Evolutionary conservation across 2,888 invertebrate genomes (phyloP).

Genomic region (Trilocha varians): DNA sequence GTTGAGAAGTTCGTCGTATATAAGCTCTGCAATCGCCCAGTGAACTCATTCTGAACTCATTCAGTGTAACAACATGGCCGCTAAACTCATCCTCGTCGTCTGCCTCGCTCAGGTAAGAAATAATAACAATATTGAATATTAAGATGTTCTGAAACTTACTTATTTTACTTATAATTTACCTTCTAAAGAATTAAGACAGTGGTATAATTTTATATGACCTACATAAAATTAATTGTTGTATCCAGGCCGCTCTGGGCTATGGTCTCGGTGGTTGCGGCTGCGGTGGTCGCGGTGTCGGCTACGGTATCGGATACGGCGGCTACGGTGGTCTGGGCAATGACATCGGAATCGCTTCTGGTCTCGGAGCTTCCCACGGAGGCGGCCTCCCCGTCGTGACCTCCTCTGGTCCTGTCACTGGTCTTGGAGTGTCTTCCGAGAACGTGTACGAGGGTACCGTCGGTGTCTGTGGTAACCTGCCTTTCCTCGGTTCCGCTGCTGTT

Average conservation of each 20-base stretch:
- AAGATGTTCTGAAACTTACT: background rate
- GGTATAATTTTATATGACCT: background rate
- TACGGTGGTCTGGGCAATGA: slow-evolving; percentile 6
- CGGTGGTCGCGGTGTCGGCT: slow-evolving; percentile 1
- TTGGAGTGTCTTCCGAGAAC: slow-evolving; percentile 13
- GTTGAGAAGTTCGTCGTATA: background rate
- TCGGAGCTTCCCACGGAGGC: slow-evolving; percentile 10
- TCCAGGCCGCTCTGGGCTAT: background rate
- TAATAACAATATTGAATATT: background rate
- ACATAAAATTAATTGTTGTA: background rate
- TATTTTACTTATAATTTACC: background rate
- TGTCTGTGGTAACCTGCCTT: slow-evolving; percentile 14
- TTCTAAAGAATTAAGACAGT: background rate
- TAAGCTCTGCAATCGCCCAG: background rate
- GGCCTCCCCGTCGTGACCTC: slow-evolving; percentile 10
- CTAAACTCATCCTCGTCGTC: slow-evolving; percentile 5
- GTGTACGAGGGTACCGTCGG: slow-evolving; percentile 10
- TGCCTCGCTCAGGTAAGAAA: slow-evolving; percentile 16
- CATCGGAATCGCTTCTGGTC: slow-evolving; percentile 4
- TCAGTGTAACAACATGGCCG: slow-evolving; percentile 1
- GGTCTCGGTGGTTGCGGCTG: slow-evolving; percentile 4
- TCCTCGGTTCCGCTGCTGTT: slow-evolving; percentile 10
- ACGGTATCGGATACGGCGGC: too few species aligned
- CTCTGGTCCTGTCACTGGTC: slow-evolving; percentile 9
- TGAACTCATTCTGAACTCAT: background rate